Evolutionary conservation across 2,797 vertebrate species (phyloP), one percentile per base, ranked within the genome.

Genomic region (Heliangelus exortis): DNA sequence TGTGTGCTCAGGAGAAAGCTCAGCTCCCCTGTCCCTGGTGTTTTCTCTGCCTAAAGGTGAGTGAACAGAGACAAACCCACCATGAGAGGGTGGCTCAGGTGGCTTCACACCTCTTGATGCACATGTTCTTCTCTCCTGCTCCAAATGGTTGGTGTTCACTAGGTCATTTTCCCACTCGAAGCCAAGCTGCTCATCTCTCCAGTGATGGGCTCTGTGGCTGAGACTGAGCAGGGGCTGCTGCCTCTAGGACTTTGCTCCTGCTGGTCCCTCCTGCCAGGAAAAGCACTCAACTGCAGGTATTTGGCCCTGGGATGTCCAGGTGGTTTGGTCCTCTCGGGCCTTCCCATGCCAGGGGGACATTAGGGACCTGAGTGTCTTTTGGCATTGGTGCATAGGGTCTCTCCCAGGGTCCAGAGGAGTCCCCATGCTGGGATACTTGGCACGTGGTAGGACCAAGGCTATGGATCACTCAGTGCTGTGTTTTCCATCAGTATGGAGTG

Each of bases 11-110:
- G 73, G 59, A 33, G 12, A 48, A 14, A 68, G 47, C 61, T 10
- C 1, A 0, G 1, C 43, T 78, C 41, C 65, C 29, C 1, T 66
- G 65, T 4, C 45, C 2, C 0, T 31, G 43, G 2, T 39, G 59
- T 41, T 87, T 82, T 26, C 55, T 47, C 75, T 91, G 69, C 76
- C 75, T 50, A 1, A 84, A 89, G 79, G 53, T 71, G 94, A 87
- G 33, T 43, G 78, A 25, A 23, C 39, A 54, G 47, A 58, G 59
- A 8, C 28, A 78, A 68, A 34, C 31, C 26, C 3, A 0, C 4
- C 6, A 55, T 6, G 58, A 47, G 58, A 47, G 26, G 9, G 21
- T 59, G 72, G 15, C 75, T 55, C 25, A 0, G 58, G 9, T 83
- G 7, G 21, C 48, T 74, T 63, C 55, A 2, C 41, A 23, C 1